phyloP scores from a whole-genome alignment of 2,797 vertebrate species.

The Pagetopsis macropterus region DNA sequence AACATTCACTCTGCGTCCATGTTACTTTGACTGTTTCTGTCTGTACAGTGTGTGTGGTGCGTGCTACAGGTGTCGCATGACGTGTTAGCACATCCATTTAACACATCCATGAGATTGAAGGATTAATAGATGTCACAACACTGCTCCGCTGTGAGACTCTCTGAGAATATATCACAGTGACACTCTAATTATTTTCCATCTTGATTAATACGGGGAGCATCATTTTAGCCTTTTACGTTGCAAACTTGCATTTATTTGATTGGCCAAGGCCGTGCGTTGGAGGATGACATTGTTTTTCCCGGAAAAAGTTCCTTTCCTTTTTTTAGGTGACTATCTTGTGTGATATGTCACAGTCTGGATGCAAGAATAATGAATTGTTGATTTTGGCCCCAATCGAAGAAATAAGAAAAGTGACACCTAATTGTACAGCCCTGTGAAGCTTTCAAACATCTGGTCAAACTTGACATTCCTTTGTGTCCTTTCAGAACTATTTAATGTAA shows the following conservation, averaged over 20 bases:
- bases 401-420: neutral
- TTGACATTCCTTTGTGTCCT: conserved; percentile 5
- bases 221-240: too few species aligned
- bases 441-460: neutral
- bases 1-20: too few species aligned
- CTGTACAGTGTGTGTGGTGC: neutral
- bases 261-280: too few species aligned
- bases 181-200: neutral
- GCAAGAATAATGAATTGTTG: neutral
- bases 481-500: neutral
- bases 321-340: neutral
- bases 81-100: neutral
- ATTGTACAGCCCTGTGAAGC: neutral
- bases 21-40: neutral
- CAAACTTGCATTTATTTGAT: neutral
- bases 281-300: too few species aligned
- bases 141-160: neutral
- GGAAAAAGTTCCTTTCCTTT: too few species aligned
- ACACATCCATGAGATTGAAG: neutral
- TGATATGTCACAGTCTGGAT: neutral
- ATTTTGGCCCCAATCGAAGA: neutral
- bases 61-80: neutral
- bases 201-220: neutral
- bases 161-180: neutral
- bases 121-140: neutral